Base-by-base conservation (phyloP, 2,113 vertebrate species). In the Coregonus clupeaformis region DNA sequence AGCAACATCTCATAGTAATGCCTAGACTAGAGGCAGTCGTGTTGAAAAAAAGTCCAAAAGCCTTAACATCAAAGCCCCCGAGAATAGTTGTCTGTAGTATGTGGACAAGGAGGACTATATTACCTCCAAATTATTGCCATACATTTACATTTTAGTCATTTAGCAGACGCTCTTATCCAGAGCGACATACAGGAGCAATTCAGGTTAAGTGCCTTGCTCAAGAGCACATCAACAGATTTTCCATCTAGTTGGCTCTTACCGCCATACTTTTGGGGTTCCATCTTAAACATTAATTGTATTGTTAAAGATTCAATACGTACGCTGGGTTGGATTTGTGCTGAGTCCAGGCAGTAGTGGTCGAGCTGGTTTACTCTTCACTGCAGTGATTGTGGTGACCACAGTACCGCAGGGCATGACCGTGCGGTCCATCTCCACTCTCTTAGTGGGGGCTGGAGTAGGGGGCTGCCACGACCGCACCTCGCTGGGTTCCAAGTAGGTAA, bases 341-440 rank as follows among this genome's bases (percentile, higher is more conserved):
- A 92, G 80, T 0, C 91, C 90, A 36, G 91, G 88, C 0, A 89
- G 89, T 25, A 87, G 88, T 0, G 84, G 76, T 69, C 94, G 94
- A n/a, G 96, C 95, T 5, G 95, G 96, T 81, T 97, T 98, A 92
- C 94, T 95, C 77, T 95, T 98, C 86, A 99, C 95, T 0, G 97
- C 95, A 1, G 97, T 99, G 86, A 98, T 89, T 9, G 98, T 98
- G 75, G 97, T 99, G 86, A 99, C 96, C 78, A 99, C 96, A 0
- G 97, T 99, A 30, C 98, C 98, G 20, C 97, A 99, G n/a, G 98
- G 97, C 97, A 99, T 96, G 83, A 99, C 95, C 0, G 93, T 98
- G 14, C 97, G 94, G 85, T 98, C 97, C 92, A 96, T 99, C 59
- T 98, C 97, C 79, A 99, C 90, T 85, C 88, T 96, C 63, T 95